A percentile compares a stretch with the other conserved stretches of the same genome.
Evolutionary conservation across 53 echinoderm and acorn worm genomes (phyloP).

Genomic region (Holothuria leucospilota): DNA sequence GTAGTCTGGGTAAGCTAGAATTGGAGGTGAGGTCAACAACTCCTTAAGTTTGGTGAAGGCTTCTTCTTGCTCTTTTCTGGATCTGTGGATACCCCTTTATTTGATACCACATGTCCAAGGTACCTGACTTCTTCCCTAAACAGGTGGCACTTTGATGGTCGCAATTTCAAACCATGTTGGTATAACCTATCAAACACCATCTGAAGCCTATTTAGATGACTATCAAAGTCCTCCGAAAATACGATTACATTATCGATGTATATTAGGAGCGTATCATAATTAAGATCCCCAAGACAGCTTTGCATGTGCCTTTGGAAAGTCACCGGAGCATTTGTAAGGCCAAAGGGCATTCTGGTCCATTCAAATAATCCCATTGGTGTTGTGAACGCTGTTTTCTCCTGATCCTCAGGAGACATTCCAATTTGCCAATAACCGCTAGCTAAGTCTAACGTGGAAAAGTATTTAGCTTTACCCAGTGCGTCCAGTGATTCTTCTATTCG

Average conservation of each 20-base stretch:
- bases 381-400: conserved; percentile 51
- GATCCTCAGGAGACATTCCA: conserved; percentile 26
- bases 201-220: conserved; percentile 50
- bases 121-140: conserved; percentile 53
- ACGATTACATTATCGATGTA: conserved; percentile 68
- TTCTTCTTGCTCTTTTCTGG: conserved; percentile 24
- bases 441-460: conserved; percentile 59
- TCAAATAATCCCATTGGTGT: conserved; percentile 59
- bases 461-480: conserved; percentile 48
- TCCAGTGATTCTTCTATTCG: conserved; percentile 61
- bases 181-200: conserved; percentile 51
- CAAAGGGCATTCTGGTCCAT: conserved; percentile 53
- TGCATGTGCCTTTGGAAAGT: conserved; percentile 65
- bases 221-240: conserved; percentile 51
- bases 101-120: conserved; percentile 64
- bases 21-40: no score
- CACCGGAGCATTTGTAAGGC: conserved; percentile 42
- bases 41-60: no score
- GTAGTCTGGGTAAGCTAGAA: no score
- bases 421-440: conserved; percentile 60
- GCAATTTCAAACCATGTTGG: conserved; percentile 57
- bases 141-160: conserved; percentile 66
- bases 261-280: conserved; percentile 46
- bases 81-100: conserved; percentile 49
- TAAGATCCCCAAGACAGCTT: conserved; percentile 48